Base-by-base conservation (phyloP, 2,888 invertebrate genomes). In the Sinodicranocentrus sp. region DNA sequence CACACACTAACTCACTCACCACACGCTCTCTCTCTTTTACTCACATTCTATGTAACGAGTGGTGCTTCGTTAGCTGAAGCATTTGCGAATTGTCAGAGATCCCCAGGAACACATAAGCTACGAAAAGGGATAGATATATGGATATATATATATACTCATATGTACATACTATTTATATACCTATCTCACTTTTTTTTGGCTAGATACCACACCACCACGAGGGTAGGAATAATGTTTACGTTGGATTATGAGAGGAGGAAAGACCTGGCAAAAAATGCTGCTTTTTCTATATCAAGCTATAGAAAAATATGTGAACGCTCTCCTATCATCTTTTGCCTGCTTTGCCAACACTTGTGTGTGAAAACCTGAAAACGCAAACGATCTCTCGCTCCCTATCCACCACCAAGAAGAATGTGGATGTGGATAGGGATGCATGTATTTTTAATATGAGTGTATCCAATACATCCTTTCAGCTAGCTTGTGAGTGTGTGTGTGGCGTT, bases 1-100 rank as follows among this genome's bases (percentile, higher is more conserved):
- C 52, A 54, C 71, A 68, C n/a, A n/a, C n/a, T n/a, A 33, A 33
- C 33, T 33, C 33, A 33, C 33, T 33, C 33, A 15, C 61, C 54
- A 52, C 19, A 52, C 2, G n/a, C 26, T 44, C 44, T 13, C 19
- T 33, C 54, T 52, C 26, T 54, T 71, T 39, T 71, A 23, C 15
- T 54, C 54, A 44, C 19, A 17, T 28, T 48, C n/a, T 48, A 13
- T 17, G n/a, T 48, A 17, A 48, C n/a, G 48, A 13, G 68, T 43
- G 65, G 54, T 28, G 33, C 70, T 23, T 70, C 13, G 28, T 39
- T 33, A 67, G 19, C 43, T 17, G 25, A 43, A 77, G 59, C 77
- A 77, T 77, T 77, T 70, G 77, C 77, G 54, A 77, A 77, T 77
- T 68, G 77, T 68, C 67, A 57, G 77, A 70, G 67, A 77, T 67